Percentiles rank a stretch among this genome's conserved stretches.
These are phyloP conservation scores for Archips xylosteana DNA, from an alignment of 2,888 invertebrate genomes.

Conservation along the genomic window DNA sequence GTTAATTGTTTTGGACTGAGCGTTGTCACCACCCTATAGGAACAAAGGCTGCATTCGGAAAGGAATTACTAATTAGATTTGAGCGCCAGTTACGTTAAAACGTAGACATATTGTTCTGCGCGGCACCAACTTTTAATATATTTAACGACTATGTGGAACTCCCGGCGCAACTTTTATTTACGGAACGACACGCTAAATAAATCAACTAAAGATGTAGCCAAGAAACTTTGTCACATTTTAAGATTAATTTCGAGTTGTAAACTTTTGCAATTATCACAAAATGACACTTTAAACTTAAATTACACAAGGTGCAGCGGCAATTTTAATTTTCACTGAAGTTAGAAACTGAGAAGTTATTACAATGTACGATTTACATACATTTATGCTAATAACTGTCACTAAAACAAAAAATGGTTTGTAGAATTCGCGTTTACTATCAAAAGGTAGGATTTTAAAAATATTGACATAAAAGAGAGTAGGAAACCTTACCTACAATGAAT, in stretches of 20 bases:
- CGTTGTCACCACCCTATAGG: conserved; percentile 43
- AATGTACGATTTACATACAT: not conserved
- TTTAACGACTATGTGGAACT: conserved; percentile 21
- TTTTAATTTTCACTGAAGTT: conserved; percentile 1
- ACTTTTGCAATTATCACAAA: conserved; percentile 1
- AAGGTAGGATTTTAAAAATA: no score
- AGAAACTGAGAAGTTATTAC: not conserved
- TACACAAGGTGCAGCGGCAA: not conserved
- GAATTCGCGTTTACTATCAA: no score
- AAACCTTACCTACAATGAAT: no score
- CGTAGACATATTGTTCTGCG: conserved; percentile 32
- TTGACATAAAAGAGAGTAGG: no score
- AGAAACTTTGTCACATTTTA: conserved; percentile 3
- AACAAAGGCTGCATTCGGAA: conserved; percentile 43
- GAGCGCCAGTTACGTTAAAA: conserved; percentile 29
- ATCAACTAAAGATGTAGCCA: conserved; percentile 3
- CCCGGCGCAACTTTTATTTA: conserved; percentile 1
- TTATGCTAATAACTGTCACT: no score
- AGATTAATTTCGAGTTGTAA: not conserved
- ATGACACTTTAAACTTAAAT: not conserved
- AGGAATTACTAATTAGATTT: conserved; percentile 43
- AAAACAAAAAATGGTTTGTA: no score
- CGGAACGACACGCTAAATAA: conserved; percentile 2
- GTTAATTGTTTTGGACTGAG: conserved; percentile 59
- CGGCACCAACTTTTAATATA: conserved; percentile 26